phyloP scores from a whole-genome alignment of 1,140 invertebrate genomes.

The Adelges cooleyi region DNA sequence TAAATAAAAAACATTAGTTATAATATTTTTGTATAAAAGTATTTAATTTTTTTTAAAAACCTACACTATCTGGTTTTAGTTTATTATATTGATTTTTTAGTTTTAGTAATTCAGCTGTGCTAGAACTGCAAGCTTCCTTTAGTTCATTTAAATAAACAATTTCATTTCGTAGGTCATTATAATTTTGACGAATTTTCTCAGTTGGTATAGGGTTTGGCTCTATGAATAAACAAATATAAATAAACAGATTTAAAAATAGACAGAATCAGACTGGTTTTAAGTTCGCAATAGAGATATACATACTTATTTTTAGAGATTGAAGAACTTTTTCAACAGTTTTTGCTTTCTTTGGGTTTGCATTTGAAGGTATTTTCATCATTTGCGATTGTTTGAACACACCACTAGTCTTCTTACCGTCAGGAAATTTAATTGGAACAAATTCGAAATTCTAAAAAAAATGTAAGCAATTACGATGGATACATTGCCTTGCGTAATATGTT shows the following conservation, averaged over 20 bases:
- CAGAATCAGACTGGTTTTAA: neutral
- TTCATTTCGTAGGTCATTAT: constrained; percentile 94
- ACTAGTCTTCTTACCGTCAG: constrained; percentile 81
- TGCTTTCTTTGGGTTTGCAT: constrained; percentile 88
- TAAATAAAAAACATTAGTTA: neutral
- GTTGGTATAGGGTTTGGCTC: constrained; percentile 86
- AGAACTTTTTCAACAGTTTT: constrained; percentile 91
- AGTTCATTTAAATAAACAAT: constrained; percentile 91
- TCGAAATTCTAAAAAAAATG: constrained; percentile 63
- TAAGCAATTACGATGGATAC: constrained; percentile 34
- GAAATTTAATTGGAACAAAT: constrained; percentile 89
- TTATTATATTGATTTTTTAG: constrained; percentile 89
- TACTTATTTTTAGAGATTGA: constrained; percentile 77
- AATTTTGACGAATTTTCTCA: constrained; percentile 83
- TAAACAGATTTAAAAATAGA: neutral
- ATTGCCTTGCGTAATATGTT: no score
- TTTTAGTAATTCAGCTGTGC: constrained; percentile 90
- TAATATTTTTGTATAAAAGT: neutral
- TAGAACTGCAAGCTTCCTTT: constrained; percentile 76
- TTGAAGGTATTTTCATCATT: constrained; percentile 87
- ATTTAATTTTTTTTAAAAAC: neutral
- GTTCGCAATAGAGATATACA: constrained; percentile 30
- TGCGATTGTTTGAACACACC: constrained; percentile 83
- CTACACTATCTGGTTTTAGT: constrained; percentile 24
- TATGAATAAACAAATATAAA: constrained; percentile 39